A percentile compares a stretch with the other conserved stretches of the same genome.
Evolutionary conservation across 2,888 invertebrate genomes (phyloP).

Genomic region (Dasysyrphus albostriatus): DNA sequence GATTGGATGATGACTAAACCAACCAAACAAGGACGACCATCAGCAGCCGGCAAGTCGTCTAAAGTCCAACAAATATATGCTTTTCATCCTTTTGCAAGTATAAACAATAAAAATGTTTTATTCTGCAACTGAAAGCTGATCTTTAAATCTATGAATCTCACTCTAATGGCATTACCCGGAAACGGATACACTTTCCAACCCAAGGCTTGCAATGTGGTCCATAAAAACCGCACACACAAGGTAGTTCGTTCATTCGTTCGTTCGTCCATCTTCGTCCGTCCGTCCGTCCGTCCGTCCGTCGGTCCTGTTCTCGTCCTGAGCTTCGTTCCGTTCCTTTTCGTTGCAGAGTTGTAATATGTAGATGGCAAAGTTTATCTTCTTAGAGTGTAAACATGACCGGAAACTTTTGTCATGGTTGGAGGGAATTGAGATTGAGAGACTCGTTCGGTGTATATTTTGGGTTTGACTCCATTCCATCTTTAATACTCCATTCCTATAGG

Average conservation of each 20-base stretch:
- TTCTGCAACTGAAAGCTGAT: slow-evolving; percentile 48
- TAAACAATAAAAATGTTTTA: slow-evolving; percentile 38
- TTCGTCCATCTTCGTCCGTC: not conserved
- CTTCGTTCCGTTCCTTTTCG: not conserved
- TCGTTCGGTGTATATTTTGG: slow-evolving; percentile 55
- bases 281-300: not conserved
- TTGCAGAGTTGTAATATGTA: slow-evolving; percentile 27
- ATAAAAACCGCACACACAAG: slow-evolving; percentile 46
- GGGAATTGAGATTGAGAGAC: slow-evolving; percentile 63
- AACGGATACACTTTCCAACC: slow-evolving; percentile 47
- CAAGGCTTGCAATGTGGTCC: slow-evolving; percentile 49
- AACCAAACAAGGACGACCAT: slow-evolving; percentile 4
- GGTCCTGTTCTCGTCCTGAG: not conserved
- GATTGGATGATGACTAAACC: slow-evolving; percentile 40
- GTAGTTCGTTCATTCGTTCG: not conserved
- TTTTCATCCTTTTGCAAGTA: slow-evolving; percentile 31
- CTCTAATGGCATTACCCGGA: slow-evolving; percentile 52
- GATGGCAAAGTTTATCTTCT: slow-evolving; percentile 72
- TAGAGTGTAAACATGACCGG: slow-evolving; percentile 72
- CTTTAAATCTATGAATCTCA: slow-evolving; percentile 46
- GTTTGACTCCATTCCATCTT: slow-evolving; percentile 14
- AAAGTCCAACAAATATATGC: slow-evolving; percentile 24
- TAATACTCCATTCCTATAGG: not conserved
- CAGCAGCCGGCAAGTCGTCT: slow-evolving; percentile 1
- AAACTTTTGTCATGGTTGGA: slow-evolving; percentile 66